Evolutionary conservation across 2,888 invertebrate species (phyloP).

Genomic region (Chrysopilus asiliformis): DNA sequence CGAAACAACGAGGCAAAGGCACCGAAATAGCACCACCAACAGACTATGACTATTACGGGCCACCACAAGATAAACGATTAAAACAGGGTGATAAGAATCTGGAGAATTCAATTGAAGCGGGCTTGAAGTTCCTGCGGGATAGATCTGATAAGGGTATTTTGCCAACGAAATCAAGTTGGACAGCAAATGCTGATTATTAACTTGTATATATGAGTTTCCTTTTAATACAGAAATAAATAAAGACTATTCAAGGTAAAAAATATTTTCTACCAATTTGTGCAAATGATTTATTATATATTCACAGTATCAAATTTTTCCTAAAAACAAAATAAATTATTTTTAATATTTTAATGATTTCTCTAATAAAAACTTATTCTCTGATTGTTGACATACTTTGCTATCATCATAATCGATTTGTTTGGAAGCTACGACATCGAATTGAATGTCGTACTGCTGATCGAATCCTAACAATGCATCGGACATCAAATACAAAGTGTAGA

Average conservation of each 20-base stretch:
- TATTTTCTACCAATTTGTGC: too few relatives aligned
- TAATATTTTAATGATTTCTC: not conserved
- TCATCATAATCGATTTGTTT: not conserved
- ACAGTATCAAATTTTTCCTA: too few relatives aligned
- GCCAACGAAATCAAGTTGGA: constrained; percentile 30
- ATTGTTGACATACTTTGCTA: not conserved
- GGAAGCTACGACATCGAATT: constrained; percentile 36
- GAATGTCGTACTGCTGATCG: constrained; percentile 72
- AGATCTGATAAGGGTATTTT: constrained; percentile 37
- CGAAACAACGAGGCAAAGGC: constrained; percentile 21
- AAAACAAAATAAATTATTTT: not conserved
- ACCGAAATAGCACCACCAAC: constrained; percentile 52
- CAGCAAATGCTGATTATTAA: constrained; percentile 32
- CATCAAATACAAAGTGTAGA: constrained; percentile 70
- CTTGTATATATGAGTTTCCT: too few relatives aligned
- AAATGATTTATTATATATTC: too few relatives aligned
- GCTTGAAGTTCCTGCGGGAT: constrained; percentile 40
- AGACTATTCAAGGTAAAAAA: too few relatives aligned
- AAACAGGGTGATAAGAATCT: constrained; percentile 26
- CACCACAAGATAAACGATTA: constrained; percentile 15
- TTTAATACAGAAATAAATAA: too few relatives aligned
- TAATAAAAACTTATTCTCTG: not conserved
- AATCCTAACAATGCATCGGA: constrained; percentile 88
- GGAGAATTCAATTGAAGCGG: constrained; percentile 42
- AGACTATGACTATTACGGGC: constrained; percentile 48